These are phyloP conservation scores for Drosophila kuntzei DNA, from an alignment of 2,888 invertebrate genomes.

Conservation along the genomic window DNA sequence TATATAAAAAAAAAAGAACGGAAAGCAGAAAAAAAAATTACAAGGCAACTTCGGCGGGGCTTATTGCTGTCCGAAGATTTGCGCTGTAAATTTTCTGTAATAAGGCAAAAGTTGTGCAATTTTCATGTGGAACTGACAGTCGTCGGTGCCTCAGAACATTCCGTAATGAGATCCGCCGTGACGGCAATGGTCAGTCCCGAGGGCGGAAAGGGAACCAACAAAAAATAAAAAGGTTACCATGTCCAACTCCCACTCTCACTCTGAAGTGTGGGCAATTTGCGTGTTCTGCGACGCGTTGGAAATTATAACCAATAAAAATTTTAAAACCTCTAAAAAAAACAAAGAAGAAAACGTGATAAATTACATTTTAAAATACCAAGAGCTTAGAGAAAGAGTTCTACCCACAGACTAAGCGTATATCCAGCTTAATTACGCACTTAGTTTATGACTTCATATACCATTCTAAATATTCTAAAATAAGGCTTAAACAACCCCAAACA, in stretches of 20 bases:
- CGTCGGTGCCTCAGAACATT: conserved; percentile 51
- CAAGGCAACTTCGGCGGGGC: conserved; percentile 33
- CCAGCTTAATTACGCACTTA: conserved; percentile 77
- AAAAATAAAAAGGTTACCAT: conserved; percentile 51
- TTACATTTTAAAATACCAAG: conserved; percentile 41
- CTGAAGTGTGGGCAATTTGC: conserved; percentile 44
- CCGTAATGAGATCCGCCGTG: conserved; percentile 65
- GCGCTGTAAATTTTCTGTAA: conserved; percentile 65
- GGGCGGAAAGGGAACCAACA: neutral
- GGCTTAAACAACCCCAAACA: conserved; percentile 21
- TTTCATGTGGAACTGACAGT: conserved; percentile 82
- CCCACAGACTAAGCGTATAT: conserved; percentile 14
- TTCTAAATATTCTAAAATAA: conserved; percentile 40
- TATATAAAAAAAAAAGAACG: conserved; percentile 8
- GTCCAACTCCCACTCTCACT: conserved; percentile 28
- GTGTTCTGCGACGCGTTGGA: conserved; percentile 37
- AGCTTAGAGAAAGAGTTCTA: conserved; percentile 11
- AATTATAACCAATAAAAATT: conserved; percentile 78
- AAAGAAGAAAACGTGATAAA: conserved; percentile 45
- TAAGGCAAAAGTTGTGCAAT: conserved; percentile 81
- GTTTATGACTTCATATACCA: conserved; percentile 80
- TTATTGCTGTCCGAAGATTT: conserved; percentile 55
- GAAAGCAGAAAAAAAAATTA: conserved; percentile 12
- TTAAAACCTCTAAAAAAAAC: conserved; percentile 46
- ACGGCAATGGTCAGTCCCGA: conserved; percentile 36